phyloP scores from a whole-genome alignment of 2,113 vertebrate species.

The Gorsachius goisagi region DNA sequence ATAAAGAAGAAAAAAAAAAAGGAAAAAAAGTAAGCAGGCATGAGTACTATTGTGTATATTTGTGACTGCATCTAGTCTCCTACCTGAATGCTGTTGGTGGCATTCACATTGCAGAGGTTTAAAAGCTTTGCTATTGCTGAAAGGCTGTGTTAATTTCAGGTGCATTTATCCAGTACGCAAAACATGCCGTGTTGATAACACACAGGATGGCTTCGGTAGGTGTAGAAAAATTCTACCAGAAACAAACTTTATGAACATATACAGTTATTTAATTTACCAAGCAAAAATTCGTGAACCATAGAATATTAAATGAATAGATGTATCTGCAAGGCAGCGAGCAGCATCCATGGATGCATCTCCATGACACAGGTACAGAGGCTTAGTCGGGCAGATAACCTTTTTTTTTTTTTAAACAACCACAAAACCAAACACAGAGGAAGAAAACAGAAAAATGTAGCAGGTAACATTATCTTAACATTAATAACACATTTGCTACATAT shows the following conservation, averaged over 20 bases:
- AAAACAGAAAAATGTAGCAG: not conserved
- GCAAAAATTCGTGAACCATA: not conserved
- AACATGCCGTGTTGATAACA: not conserved
- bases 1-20: too few relatives aligned
- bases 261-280: not conserved
- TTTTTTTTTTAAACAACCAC: too few relatives aligned
- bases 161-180: not conserved
- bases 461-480: not conserved
- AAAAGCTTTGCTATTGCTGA: not conserved
- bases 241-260: not conserved
- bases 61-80: not conserved
- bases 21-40: not conserved
- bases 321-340: conserved; percentile 22
- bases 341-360: conserved; percentile 50
- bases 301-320: not conserved
- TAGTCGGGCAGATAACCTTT: not conserved
- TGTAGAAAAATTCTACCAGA: not conserved
- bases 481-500: not conserved
- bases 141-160: not conserved
- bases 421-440: not conserved
- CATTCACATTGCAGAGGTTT: not conserved
- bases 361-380: conserved; percentile 42
- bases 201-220: not conserved
- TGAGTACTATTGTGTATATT: not conserved
- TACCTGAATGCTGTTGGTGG: not conserved